A percentile compares a stretch with the other conserved stretches of the same genome.
Conservation (phyloP, 2,113 vertebrate species). For the Nyctibius bracteatus region DNA sequence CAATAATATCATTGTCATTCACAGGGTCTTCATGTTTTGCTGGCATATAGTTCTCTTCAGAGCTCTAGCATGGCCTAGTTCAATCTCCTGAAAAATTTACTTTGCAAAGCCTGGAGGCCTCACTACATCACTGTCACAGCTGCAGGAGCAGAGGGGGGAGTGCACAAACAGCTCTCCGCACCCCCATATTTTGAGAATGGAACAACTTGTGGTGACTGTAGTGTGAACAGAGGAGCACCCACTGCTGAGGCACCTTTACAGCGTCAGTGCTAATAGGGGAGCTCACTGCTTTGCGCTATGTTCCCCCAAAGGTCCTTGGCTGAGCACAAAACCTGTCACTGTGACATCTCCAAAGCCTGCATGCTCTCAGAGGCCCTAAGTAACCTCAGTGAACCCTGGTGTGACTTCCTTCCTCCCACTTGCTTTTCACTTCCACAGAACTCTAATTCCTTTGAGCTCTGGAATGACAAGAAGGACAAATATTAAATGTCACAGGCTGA, state of each 20-base stretch:
- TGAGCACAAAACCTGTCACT: background rate
- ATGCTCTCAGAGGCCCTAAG: background rate
- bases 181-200: background rate
- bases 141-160: background rate
- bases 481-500: background rate
- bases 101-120: background rate
- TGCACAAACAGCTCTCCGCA: background rate
- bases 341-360: background rate
- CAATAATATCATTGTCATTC: background rate
- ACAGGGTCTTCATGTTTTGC: background rate
- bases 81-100: background rate
- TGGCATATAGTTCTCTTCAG: background rate
- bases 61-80: background rate
- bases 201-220: background rate
- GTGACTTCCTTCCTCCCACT: background rate
- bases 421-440: background rate
- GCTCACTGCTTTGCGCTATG: background rate
- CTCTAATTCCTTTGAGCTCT: background rate
- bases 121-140: background rate
- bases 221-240: background rate
- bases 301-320: background rate
- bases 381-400: background rate
- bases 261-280: accelerated
- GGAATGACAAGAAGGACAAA: background rate
- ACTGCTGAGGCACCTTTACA: background rate